phyloP scores from a whole-genome alignment of 2,797 vertebrate genomes.

The Capromys pilorides region DNA sequence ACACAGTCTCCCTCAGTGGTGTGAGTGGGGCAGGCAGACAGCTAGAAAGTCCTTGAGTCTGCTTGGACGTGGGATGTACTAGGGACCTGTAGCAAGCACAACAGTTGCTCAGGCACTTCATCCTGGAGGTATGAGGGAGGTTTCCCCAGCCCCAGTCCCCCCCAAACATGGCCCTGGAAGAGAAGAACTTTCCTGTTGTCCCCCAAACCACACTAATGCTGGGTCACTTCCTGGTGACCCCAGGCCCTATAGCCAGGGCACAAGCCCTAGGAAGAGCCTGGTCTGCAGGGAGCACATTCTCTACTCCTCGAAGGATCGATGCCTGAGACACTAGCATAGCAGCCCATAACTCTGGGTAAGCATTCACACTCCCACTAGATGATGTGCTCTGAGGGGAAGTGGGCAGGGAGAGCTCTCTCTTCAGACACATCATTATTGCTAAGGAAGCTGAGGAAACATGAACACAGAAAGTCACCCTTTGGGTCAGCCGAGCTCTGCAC shows the following conservation, averaged over 20 bases:
- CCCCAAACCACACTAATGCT: neutral
- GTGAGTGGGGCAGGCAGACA: neutral
- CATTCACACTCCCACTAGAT: conserved; percentile 73
- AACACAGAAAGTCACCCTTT: conserved; percentile 45
- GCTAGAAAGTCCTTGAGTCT: neutral
- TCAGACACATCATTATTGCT: conserved; percentile 69
- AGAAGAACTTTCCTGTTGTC: neutral
- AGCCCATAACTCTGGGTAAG: conserved; percentile 77
- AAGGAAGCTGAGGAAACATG: conserved; percentile 16
- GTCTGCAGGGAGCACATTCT: neutral
- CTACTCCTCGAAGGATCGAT: conserved; percentile 77
- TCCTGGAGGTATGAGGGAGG: neutral
- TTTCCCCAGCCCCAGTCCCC: neutral
- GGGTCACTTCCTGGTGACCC: neutral
- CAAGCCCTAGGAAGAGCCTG: neutral
- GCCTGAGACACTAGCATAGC: conserved; percentile 80
- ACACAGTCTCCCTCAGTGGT: neutral
- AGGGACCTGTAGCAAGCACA: neutral
- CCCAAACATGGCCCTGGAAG: neutral
- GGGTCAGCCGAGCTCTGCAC: conserved; percentile 43
- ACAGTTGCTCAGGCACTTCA: neutral
- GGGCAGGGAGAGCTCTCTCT: conserved; percentile 25
- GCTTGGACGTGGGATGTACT: neutral
- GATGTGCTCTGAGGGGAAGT: conserved; percentile 15
- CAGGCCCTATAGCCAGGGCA: neutral